Base-by-base conservation (phyloP, 1,140 invertebrate genomes). In the Papilio aristodemus region DNA sequence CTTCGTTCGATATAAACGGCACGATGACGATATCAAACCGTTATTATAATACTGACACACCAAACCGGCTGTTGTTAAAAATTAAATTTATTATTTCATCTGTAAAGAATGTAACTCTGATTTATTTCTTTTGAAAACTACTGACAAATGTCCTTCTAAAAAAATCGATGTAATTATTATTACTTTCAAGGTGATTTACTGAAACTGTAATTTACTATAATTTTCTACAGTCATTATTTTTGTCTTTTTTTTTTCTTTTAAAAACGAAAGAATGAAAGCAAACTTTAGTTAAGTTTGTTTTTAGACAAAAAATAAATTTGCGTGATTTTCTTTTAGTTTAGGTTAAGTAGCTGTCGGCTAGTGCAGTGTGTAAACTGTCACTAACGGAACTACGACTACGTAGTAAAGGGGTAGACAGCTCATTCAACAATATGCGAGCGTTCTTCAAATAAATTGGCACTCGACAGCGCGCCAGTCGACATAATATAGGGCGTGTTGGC, bases 361-460 rank as follows among this genome's bases (percentile, higher is more conserved):
- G 43, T 19, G 9, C 19, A 46, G 17, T 54, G 46, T 22, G 22
- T 11, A 14, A 46, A 54, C 14, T 60, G 32, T 37, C 10, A 37
- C 38, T 64, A 41, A 41, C 4, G 38, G 19, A 37, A 63, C 13
- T 46, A 64, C 62, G 13, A 19, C 13, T 59, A 64, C 70, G 58
- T 64, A 50, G 38, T 74, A 68, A 62, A 39, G 62, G 67, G 57
- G 41, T 70, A 67, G 73, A 75, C 71, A 72, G 71, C 62, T 41
- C 57, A 54, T 39, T 72, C 76, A 70, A 79, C 71, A 79, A 75
- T 76, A 72, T 76, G 72, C 54, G 68, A 84, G 71, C 75, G 80
- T 85, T 87, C 80, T 88, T 89, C 86, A 87, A 89, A 89, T 87
- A 91, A 90, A 91, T 91, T 89, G 89, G 86, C 83, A 88, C 87